Percentiles rank a stretch among this genome's conserved stretches.
phyloP scores from a whole-genome alignment of 2,797 vertebrate genomes.

The Rhinoraja longicauda region DNA sequence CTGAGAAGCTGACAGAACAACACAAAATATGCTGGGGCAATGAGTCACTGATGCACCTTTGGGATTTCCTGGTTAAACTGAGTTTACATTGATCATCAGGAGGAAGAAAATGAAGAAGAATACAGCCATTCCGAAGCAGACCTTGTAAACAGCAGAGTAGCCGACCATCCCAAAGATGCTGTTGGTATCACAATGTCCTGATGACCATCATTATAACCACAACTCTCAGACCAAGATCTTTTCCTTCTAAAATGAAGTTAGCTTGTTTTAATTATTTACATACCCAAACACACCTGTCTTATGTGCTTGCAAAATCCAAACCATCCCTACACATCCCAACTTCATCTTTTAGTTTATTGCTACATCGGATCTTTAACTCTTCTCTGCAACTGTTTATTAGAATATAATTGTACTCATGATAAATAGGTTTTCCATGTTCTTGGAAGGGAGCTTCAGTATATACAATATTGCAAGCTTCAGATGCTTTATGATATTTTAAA shows the following conservation, averaged over 20 bases:
- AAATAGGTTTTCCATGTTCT: not conserved
- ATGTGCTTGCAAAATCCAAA: not conserved
- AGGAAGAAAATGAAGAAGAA: conserved; percentile 85
- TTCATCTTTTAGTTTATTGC: not conserved
- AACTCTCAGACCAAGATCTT: not conserved
- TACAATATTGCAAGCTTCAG: not conserved
- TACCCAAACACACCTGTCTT: not conserved
- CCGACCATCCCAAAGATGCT: conserved; percentile 48
- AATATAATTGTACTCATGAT: not conserved
- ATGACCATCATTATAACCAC: too few species aligned
- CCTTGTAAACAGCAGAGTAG: conserved; percentile 88
- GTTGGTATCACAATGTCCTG: too few species aligned
- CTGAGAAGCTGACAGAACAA: too few species aligned
- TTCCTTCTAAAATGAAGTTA: not conserved
- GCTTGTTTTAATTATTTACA: not conserved
- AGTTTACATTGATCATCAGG: conserved; percentile 70
- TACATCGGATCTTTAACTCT: not conserved
- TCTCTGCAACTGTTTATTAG: not conserved
- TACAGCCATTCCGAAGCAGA: conserved; percentile 95
- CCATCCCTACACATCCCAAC: not conserved
- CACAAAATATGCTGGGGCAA: too few species aligned
- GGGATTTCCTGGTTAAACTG: too few species aligned
- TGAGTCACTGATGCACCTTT: too few species aligned
- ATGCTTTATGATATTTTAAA: too few species aligned
- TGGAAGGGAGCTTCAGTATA: not conserved